Evolutionary conservation across 2,113 vertebrate genomes (phyloP).

Genomic region (Halichoerus grypus): DNA sequence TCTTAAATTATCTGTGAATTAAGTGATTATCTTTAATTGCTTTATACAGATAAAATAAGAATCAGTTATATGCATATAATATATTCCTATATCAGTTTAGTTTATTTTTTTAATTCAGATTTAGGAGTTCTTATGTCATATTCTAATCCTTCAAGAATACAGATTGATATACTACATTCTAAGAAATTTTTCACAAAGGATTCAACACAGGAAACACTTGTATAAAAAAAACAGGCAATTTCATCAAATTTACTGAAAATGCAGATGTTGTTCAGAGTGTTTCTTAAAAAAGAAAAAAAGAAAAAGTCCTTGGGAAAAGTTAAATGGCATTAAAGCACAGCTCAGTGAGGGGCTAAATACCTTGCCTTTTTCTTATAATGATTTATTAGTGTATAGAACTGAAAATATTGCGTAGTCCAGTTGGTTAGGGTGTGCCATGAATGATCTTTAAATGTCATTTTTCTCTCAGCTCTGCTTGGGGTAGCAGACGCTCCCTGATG

Average conservation of each 20-base stretch:
- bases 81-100: neutral
- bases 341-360: conserved; percentile 7
- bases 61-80: neutral
- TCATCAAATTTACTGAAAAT: conserved; percentile 48
- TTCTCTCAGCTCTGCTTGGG: conserved; percentile 45
- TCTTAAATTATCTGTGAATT: neutral
- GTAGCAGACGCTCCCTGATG: neutral
- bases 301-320: neutral
- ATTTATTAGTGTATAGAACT: neutral
- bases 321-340: conserved; percentile 52
- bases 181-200: neutral
- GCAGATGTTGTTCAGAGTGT: neutral
- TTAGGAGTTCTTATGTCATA: neutral
- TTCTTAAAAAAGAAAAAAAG: conserved; percentile 6
- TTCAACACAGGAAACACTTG: neutral
- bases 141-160: conserved; percentile 21
- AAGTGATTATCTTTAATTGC: conserved; percentile 15
- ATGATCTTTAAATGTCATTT: conserved; percentile 51
- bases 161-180: neutral
- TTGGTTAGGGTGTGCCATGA: neutral
- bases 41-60: neutral
- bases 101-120: conserved; percentile 8
- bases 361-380: conserved; percentile 52
- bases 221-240: conserved; percentile 2
- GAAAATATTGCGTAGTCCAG: conserved; percentile 57